Percentiles rank a stretch among this genome's conserved stretches.
These are phyloP conservation scores for Drosophila parabipectinata DNA, from an alignment of 1,140 invertebrate species.

Conservation along the genomic window DNA sequence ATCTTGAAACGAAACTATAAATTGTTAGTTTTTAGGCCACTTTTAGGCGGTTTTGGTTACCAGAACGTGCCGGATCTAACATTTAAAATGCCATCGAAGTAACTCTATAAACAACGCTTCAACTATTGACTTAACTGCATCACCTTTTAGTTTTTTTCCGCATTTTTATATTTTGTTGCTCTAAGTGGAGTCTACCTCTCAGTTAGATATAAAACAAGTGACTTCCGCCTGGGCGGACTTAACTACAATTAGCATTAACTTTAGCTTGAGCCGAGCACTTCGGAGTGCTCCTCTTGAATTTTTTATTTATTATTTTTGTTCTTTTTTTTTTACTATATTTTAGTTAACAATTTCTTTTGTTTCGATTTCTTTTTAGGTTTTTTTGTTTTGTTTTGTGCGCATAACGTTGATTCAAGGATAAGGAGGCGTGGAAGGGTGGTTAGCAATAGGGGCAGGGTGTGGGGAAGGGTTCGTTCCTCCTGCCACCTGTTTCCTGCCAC, in stretches of 20 bases:
- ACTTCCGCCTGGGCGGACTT: slow-evolving; percentile 39
- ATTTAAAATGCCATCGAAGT: slow-evolving; percentile 70
- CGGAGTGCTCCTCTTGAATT: slow-evolving; percentile 39
- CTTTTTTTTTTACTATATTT: slow-evolving; percentile 13
- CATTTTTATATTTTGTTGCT: slow-evolving; percentile 20
- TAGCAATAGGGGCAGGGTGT: not conserved
- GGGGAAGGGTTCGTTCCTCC: slow-evolving; percentile 5
- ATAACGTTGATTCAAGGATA: slow-evolving; percentile 59
- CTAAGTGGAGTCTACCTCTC: slow-evolving; percentile 35
- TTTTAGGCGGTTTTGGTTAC: not conserved
- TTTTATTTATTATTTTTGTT: slow-evolving; percentile 8
- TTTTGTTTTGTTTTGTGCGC: slow-evolving; percentile 70
- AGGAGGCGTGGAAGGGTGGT: not conserved
- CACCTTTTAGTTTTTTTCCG: slow-evolving; percentile 48
- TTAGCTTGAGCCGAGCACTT: slow-evolving; percentile 51
- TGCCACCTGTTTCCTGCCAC: slow-evolving; percentile 42
- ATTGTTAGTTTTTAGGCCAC: not conserved
- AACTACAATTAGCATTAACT: slow-evolving; percentile 39
- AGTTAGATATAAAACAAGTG: slow-evolving; percentile 60
- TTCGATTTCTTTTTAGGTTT: slow-evolving; percentile 28
- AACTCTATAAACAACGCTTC: slow-evolving; percentile 68
- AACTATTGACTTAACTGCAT: slow-evolving; percentile 64
- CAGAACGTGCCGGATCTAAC: slow-evolving; percentile 37
- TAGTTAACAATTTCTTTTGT: slow-evolving; percentile 55
- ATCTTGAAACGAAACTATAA: not conserved